Percentiles rank a stretch among this genome's conserved stretches.
Evolutionary conservation across 2,888 invertebrate genomes (phyloP).

Genomic region (Torymus tubicola): DNA sequence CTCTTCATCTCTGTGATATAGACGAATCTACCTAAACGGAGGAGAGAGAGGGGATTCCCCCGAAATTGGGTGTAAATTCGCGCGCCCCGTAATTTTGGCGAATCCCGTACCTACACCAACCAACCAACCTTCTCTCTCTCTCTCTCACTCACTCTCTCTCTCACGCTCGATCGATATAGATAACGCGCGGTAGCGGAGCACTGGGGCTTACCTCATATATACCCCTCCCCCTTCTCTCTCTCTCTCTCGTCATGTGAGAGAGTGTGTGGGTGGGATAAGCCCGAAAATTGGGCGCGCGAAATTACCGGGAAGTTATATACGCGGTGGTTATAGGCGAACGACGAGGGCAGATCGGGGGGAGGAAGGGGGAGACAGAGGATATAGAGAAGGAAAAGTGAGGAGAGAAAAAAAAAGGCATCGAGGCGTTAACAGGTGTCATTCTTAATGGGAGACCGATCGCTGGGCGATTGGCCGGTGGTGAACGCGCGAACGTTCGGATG

Average conservation of each 20-base stretch:
- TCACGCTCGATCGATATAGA: conserved; percentile 36
- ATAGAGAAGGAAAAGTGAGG: no score
- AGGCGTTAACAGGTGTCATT: neutral
- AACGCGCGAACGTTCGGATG: no score
- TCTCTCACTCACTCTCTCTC: no score
- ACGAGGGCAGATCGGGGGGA: no score
- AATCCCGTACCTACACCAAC: no score
- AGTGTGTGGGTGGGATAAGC: conserved; percentile 13
- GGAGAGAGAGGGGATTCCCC: neutral
- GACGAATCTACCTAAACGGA: conserved; percentile 9
- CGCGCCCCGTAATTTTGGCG: conserved; percentile 31
- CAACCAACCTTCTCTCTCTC: no score
- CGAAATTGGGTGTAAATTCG: conserved; percentile 40
- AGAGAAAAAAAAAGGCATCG: neutral
- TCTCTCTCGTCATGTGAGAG: neutral
- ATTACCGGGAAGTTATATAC: conserved; percentile 7
- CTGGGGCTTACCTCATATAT: no score
- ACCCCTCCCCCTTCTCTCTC: no score
- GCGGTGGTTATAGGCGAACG: no score
- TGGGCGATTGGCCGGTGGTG: no score
- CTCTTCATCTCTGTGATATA: conserved; percentile 7
- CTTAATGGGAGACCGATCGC: no score
- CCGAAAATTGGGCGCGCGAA: conserved; percentile 32
- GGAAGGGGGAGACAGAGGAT: no score
- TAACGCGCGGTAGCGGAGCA: conserved; percentile 23